Conservation (phyloP, 2,888 invertebrate species). For the Elegia similella region DNA sequence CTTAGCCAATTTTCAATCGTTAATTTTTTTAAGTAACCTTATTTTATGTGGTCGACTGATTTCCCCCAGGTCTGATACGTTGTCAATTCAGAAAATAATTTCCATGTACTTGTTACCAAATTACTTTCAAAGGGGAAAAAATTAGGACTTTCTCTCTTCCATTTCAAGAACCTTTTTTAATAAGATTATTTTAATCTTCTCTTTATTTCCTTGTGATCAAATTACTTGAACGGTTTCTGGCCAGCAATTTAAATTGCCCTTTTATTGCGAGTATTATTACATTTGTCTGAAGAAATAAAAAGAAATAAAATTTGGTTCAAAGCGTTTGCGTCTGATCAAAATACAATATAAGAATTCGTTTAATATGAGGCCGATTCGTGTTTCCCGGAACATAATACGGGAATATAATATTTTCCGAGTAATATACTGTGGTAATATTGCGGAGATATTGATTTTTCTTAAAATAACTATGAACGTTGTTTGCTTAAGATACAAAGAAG, state of each 20-base stretch:
- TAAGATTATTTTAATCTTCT: neutral
- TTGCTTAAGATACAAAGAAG: too few relatives aligned
- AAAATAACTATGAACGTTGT: too few relatives aligned
- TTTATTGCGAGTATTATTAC: slow-evolving; percentile 8
- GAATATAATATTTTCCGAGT: too few relatives aligned
- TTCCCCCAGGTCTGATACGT: neutral
- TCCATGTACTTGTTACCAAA: neutral
- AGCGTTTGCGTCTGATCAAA: slow-evolving; percentile 6
- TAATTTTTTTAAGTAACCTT: too few relatives aligned
- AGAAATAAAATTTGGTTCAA: slow-evolving; percentile 9
- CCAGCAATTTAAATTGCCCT: slow-evolving; percentile 11
- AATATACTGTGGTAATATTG: too few relatives aligned
- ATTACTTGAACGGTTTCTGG: neutral
- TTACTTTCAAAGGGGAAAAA: neutral
- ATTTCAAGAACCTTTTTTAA: neutral
- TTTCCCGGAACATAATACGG: too few relatives aligned
- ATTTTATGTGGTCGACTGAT: too few relatives aligned
- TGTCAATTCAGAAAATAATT: neutral
- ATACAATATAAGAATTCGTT: neutral
- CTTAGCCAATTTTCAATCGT: too few relatives aligned
- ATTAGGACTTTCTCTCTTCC: neutral
- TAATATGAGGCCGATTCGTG: neutral
- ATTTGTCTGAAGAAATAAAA: slow-evolving; percentile 12
- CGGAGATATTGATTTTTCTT: too few relatives aligned
- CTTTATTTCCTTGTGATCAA: neutral